Evolutionary conservation across 2,888 invertebrate genomes (phyloP).

Genomic region (Acanthosepion pharaonis): DNA sequence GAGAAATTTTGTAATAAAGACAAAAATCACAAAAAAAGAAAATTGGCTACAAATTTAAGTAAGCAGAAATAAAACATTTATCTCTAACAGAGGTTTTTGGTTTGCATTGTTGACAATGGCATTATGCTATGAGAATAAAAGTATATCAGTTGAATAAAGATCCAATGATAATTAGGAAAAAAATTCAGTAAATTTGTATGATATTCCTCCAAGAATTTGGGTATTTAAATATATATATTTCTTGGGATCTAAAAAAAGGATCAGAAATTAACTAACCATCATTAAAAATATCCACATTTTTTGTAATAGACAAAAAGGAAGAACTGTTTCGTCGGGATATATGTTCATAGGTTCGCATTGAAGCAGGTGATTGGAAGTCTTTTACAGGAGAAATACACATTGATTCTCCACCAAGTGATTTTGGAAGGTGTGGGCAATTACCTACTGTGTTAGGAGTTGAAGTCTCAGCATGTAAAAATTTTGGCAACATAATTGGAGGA

Average conservation of each 20-base stretch:
- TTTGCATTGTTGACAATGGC: too few species aligned
- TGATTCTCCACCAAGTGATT: background rate
- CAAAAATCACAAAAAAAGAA: background rate
- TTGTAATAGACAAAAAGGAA: background rate
- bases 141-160: too few species aligned
- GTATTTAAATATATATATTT: background rate
- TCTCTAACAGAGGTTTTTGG: too few species aligned
- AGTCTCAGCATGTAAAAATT: constrained; percentile 20
- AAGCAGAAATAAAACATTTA: too few species aligned
- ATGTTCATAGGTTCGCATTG: constrained; percentile 12
- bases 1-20: too few species aligned
- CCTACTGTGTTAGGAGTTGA: constrained; percentile 34
- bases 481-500: background rate
- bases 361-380: constrained; percentile 37
- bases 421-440: background rate
- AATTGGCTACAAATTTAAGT: too few species aligned
- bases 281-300: background rate
- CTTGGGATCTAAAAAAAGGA: background rate
- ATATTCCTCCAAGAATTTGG: too few species aligned
- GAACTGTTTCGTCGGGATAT: background rate
- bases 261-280: background rate
- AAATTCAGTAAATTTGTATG: too few species aligned
- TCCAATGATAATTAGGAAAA: background rate
- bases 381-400: constrained; percentile 35
- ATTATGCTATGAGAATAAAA: too few species aligned